Evolutionary conservation across 2,888 invertebrate genomes (phyloP).

Genomic region (Himalopsyche anomala): DNA sequence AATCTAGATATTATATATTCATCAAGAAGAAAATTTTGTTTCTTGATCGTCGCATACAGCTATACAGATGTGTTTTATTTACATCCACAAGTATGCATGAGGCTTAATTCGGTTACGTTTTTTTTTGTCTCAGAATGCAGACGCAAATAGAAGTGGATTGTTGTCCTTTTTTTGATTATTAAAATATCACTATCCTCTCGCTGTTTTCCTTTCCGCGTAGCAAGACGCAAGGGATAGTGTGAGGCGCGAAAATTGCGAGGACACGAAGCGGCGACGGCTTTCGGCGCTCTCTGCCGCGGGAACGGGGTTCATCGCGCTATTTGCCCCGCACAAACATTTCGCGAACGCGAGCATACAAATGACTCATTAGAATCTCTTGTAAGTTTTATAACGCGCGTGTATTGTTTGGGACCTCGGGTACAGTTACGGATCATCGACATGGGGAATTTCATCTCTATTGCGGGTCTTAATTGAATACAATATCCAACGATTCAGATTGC

Average conservation of each 20-base stretch:
- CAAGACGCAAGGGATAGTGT: neutral
- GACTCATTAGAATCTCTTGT: slow-evolving; percentile 58
- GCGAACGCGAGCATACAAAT: slow-evolving; percentile 59
- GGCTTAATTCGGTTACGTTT: too few species aligned
- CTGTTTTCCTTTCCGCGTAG: neutral
- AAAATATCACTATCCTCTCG: slow-evolving; percentile 22
- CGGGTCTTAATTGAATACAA: neutral
- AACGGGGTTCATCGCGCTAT: slow-evolving; percentile 54
- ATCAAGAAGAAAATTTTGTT: too few species aligned
- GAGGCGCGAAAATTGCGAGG: neutral
- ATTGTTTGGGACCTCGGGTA: slow-evolving; percentile 15
- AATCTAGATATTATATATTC: too few species aligned
- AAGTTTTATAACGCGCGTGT: slow-evolving; percentile 46
- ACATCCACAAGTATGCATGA: too few species aligned
- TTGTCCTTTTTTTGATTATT: neutral
- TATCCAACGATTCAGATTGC: neutral
- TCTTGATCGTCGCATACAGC: too few species aligned
- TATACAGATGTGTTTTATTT: too few species aligned
- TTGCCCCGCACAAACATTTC: slow-evolving; percentile 52
- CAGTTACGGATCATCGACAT: neutral
- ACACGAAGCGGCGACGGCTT: slow-evolving; percentile 11
- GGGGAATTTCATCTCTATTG: neutral
- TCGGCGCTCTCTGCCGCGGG: slow-evolving; percentile 36
- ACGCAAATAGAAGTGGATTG: too few species aligned
- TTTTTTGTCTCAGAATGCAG: too few species aligned